Evolutionary conservation across 1,140 invertebrate species (phyloP).

Genomic region (Stenopsyche tienmushanensis): DNA sequence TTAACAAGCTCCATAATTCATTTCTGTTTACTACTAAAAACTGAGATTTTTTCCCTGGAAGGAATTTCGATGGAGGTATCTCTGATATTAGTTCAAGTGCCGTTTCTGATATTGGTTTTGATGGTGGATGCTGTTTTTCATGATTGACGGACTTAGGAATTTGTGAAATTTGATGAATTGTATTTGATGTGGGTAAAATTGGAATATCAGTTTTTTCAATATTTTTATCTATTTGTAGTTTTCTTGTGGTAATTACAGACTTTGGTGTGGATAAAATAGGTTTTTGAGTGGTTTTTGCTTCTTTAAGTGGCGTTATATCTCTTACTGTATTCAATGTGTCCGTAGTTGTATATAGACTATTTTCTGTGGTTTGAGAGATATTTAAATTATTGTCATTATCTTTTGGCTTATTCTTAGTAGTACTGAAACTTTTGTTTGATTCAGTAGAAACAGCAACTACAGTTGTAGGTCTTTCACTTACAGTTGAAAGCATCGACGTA

Average conservation of each 20-base stretch:
- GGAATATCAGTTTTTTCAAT: too few species aligned
- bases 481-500: neutral
- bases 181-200: neutral
- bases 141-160: constrained; percentile 57
- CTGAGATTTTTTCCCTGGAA: constrained; percentile 57
- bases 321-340: too few species aligned
- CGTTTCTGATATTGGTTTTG: constrained; percentile 53
- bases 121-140: constrained; percentile 56
- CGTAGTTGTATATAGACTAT: too few species aligned
- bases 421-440: too few species aligned
- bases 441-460: neutral
- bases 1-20: constrained; percentile 60
- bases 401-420: too few species aligned
- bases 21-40: constrained; percentile 60
- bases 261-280: too few species aligned
- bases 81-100: constrained; percentile 42
- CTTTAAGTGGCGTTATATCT: neutral
- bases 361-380: too few species aligned
- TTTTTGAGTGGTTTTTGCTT: neutral
- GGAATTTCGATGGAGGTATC: constrained; percentile 46
- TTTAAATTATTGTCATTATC: too few species aligned
- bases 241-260: too few species aligned
- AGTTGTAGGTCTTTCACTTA: neutral
- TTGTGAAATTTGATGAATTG: constrained; percentile 49
- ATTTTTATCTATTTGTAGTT: too few species aligned